Evolutionary conservation across 2,113 vertebrate species (phyloP).

Genomic region (Xiphias gladius): DNA sequence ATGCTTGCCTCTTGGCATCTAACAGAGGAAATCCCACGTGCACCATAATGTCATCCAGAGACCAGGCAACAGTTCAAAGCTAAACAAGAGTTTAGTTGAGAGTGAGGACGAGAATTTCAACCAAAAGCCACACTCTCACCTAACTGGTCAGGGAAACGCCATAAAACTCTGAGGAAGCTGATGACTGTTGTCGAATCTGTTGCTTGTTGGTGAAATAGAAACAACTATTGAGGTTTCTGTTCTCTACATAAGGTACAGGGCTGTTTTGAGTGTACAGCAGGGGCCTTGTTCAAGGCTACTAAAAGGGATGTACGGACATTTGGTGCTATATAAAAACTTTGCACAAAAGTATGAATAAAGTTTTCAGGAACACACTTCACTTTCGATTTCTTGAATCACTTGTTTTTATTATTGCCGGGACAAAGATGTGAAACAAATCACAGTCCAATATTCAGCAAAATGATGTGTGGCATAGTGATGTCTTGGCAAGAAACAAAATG

Average conservation of each 20-base stretch:
- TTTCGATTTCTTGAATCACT: neutral
- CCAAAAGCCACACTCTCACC: conserved; percentile 23
- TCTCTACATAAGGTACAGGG: neutral
- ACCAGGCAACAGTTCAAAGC: neutral
- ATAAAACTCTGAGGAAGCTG: neutral
- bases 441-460: neutral
- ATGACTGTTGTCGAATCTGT: neutral
- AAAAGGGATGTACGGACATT: neutral
- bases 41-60: neutral
- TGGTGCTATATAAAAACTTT: too few relatives aligned
- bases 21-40: conserved; percentile 6
- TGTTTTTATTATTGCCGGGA: neutral
- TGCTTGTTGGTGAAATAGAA: conserved; percentile 27
- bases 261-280: neutral
- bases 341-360: neutral
- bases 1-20: neutral
- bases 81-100: neutral
- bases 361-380: neutral
- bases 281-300: too few relatives aligned
- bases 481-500: neutral
- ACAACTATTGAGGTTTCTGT: conserved; percentile 24
- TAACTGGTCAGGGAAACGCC: conserved; percentile 13
- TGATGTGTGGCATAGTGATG: neutral
- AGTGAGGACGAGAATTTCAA: conserved; percentile 30
- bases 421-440: conserved; percentile 3